Conservation (phyloP, 2,888 invertebrate genomes). For the Ferdinandea cuprea region DNA sequence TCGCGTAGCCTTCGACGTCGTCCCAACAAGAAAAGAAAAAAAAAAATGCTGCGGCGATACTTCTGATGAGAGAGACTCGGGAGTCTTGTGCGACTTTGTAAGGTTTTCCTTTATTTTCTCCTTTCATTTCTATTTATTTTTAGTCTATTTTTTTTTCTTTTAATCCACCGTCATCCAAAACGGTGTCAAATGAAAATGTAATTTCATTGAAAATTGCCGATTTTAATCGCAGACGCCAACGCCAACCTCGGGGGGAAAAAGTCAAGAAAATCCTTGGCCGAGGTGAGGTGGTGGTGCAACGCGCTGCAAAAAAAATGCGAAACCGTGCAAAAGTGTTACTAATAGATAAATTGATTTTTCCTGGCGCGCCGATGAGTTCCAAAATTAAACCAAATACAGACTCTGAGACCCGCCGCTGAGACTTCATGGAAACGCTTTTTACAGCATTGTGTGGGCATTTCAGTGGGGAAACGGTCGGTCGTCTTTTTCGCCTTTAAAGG, state of each 20-base stretch:
- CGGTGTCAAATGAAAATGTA: conserved; percentile 33
- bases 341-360: conserved; percentile 74
- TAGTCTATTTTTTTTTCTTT: conserved; percentile 34
- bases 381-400: conserved; percentile 34
- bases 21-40: conserved; percentile 35
- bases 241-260: conserved; percentile 37
- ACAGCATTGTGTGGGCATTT: conserved; percentile 49
- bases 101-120: conserved; percentile 52
- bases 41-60: conserved; percentile 67
- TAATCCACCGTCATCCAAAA: conserved; percentile 30
- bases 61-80: conserved; percentile 56
- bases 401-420: conserved; percentile 22
- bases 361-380: conserved; percentile 47
- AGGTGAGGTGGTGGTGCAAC: conserved; percentile 33
- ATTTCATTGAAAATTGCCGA: conserved; percentile 20
- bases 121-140: conserved; percentile 42
- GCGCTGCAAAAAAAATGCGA: conserved; percentile 9
- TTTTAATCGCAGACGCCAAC: neutral
- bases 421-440: conserved; percentile 13
- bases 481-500: conserved; percentile 61
- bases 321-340: conserved; percentile 68
- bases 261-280: conserved; percentile 32
- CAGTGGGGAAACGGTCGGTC: conserved; percentile 52
- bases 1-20: conserved; percentile 38
- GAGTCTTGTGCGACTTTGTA: conserved; percentile 68